These are phyloP conservation scores for Notodonta dromedarius DNA, from an alignment of 2,888 invertebrate species.

Conservation along the genomic window DNA sequence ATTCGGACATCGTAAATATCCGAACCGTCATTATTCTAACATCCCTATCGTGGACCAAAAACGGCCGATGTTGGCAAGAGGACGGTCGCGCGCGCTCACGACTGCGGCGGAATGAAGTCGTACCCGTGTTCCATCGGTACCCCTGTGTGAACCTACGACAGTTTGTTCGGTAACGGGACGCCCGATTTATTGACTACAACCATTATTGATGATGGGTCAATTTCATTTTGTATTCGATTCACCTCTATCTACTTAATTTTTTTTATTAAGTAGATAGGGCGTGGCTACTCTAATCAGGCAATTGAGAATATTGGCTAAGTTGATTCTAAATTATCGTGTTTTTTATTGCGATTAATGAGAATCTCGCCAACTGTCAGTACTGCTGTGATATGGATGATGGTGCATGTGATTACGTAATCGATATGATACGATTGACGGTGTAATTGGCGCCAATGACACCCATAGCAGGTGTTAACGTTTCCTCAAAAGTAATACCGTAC, in stretches of 20 bases:
- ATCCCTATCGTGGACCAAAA: conserved; percentile 41
- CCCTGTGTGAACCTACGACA: conserved; percentile 33
- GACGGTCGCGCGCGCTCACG: conserved; percentile 60
- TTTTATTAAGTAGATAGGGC: too few species aligned
- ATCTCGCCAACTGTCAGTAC: too few species aligned
- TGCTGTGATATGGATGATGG: too few species aligned
- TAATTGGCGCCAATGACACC: too few species aligned
- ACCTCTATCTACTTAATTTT: neutral
- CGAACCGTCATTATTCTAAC: conserved; percentile 6
- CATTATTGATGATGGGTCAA: neutral
- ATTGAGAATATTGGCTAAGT: too few species aligned
- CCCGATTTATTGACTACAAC: conserved; percentile 33
- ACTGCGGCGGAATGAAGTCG: conserved; percentile 65
- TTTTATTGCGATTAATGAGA: too few species aligned
- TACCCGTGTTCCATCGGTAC: conserved; percentile 47
- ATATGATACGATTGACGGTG: too few species aligned
- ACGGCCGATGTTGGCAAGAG: conserved; percentile 41
- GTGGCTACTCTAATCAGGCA: too few species aligned
- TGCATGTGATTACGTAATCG: too few species aligned
- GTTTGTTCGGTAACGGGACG: conserved; percentile 32
- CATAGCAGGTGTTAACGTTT: too few species aligned
- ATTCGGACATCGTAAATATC: neutral
- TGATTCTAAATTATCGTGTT: too few species aligned
- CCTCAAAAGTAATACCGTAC: too few species aligned
- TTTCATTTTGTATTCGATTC: neutral